These are phyloP conservation scores for Amphiprion ocellaris DNA, from an alignment of 2,113 vertebrate genomes.

Conservation along the genomic window DNA sequence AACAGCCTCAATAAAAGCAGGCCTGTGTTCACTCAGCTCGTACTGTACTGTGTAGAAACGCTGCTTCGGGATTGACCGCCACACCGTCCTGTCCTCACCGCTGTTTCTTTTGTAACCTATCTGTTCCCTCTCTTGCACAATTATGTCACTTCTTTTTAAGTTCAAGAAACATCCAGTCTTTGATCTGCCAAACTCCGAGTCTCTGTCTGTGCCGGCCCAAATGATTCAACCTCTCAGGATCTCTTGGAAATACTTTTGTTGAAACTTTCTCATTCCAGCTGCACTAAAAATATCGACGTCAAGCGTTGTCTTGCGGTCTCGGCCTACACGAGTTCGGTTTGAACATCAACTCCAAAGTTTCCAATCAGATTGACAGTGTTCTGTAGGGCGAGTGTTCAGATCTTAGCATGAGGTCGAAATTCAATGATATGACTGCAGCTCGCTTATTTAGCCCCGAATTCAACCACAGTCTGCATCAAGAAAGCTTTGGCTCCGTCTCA, in stretches of 20 bases:
- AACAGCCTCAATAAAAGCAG: slow-evolving; percentile 66
- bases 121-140: slow-evolving; percentile 25
- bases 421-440: slow-evolving; percentile 53
- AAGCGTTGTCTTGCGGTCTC: slow-evolving; percentile 56
- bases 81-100: slow-evolving; percentile 5
- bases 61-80: background rate
- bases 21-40: slow-evolving; percentile 42
- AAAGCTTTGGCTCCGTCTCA: slow-evolving; percentile 45
- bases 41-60: background rate
- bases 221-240: slow-evolving; percentile 53
- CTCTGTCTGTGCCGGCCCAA: slow-evolving; percentile 25
- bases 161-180: slow-evolving; percentile 42
- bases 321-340: slow-evolving; percentile 49
- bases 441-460: slow-evolving; percentile 45
- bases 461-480: slow-evolving; percentile 60
- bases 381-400: slow-evolving; percentile 52
- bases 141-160: slow-evolving; percentile 52
- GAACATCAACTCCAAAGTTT: slow-evolving; percentile 55
- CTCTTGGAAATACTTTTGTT: slow-evolving; percentile 68
- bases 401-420: slow-evolving; percentile 59
- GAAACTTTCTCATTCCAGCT: slow-evolving; percentile 66
- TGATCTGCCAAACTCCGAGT: slow-evolving; percentile 47
- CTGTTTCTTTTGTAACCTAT: slow-evolving; percentile 19
- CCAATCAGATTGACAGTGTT: slow-evolving; percentile 61
- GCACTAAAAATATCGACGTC: slow-evolving; percentile 76